Evolutionary conservation across 2,113 vertebrate genomes (phyloP), one percentile per base, ranked within the genome.

Genomic region (Labrus mixtus): DNA sequence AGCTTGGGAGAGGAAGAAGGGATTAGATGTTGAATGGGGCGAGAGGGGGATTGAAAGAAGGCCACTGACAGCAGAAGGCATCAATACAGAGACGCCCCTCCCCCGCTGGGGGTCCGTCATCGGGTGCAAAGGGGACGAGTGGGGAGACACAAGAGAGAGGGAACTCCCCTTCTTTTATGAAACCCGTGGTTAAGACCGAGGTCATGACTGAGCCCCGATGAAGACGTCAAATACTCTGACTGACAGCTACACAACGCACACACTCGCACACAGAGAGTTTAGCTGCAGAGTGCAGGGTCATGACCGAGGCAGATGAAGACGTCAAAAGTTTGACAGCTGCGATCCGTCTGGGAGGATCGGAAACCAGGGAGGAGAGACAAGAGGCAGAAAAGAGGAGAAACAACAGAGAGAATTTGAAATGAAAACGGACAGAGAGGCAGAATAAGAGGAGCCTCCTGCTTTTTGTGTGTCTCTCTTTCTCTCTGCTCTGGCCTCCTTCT

Each of bases 291-390:
- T 79, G 76, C 81, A 48, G 92, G 93, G 93, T 95, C 93, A 91
- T 62, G 90, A 93, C 89, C 87, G 85, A 83, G 89, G 67, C 74
- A 91, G 92, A 94, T 94, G 91, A 93, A 95, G 93, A 93, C 77
- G 90, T 95, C 94, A 95, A 93, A 93, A 88, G 89, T 93, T 93
- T 95, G 93, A 95, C 93, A 95, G 94, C 94, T 94, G 93, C 55
- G 77, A 85, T 89, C 83, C 86, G 87, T 90, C 84, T 82, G 89
- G 84, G 87, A 83, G 80, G 86, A 85, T 87, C 76, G 73, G 91
- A 90, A 90, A 89, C 50, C 55, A 90, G 69, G 68, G 69, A 69
- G 77, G 68, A 45, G 80, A 84, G 87, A 88, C 86, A 45, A 76
- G 79, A 80, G 80, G 65, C 39, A 57, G 77, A 73, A 51, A 23